A percentile compares a stretch with the other conserved stretches of the same genome.
Evolutionary conservation across 2,888 invertebrate species (phyloP).

Genomic region (Andrena camellia): DNA sequence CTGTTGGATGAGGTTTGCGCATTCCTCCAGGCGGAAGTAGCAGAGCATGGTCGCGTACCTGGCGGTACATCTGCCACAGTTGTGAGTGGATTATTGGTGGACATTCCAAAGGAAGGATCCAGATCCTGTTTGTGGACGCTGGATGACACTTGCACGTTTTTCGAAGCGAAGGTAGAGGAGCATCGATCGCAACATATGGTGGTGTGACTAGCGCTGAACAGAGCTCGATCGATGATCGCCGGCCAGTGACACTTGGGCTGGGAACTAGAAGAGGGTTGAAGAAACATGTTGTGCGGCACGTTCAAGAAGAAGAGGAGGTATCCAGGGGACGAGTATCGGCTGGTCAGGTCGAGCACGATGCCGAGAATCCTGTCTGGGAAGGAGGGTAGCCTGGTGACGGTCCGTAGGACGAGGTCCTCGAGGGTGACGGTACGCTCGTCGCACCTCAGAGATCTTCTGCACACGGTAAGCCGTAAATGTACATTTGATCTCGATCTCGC

Average conservation of each 20-base stretch:
- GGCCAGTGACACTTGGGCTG: not conserved
- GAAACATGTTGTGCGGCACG: conserved; percentile 81
- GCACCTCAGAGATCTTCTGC: conserved; percentile 74
- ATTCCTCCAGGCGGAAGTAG: not conserved
- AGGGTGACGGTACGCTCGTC: conserved; percentile 65
- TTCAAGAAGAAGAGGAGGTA: conserved; percentile 77
- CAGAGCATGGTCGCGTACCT: not conserved
- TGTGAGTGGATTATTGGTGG: not conserved
- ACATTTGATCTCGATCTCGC: conserved; percentile 19
- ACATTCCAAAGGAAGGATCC: not conserved
- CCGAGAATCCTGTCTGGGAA: conserved; percentile 74
- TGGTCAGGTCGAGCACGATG: conserved; percentile 76
- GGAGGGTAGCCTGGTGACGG: conserved; percentile 65
- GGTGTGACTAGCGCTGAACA: not conserved
- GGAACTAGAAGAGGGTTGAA: conserved; percentile 5
- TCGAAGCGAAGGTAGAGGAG: not conserved
- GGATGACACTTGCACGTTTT: not conserved
- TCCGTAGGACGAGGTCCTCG: conserved; percentile 71
- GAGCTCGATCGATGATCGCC: conserved; percentile 31
- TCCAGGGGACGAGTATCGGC: conserved; percentile 80
- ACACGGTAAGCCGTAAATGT: conserved; percentile 74
- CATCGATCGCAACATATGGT: not conserved
- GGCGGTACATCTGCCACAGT: not conserved
- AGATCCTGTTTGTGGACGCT: not conserved
- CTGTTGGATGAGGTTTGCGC: not conserved